Conservation (phyloP, 2,113 vertebrate species). For the Shinisaurus crocodilurus region DNA sequence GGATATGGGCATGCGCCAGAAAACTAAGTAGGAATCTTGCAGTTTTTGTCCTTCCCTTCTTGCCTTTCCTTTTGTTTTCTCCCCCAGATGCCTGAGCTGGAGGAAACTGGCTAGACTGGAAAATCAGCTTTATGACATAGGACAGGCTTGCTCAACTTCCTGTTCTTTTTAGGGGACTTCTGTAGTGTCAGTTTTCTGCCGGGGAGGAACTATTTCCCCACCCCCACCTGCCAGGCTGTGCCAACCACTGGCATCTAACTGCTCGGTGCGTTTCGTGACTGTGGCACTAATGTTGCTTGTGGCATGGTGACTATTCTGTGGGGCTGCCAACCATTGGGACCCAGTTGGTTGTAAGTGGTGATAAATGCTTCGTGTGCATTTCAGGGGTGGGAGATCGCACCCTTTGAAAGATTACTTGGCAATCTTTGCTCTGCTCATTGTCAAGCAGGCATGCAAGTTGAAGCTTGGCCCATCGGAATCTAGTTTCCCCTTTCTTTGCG, state of each 20-base stretch:
- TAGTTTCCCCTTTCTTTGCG: background rate
- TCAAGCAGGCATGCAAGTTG: background rate
- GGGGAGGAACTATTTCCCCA: background rate
- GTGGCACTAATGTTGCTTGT: background rate
- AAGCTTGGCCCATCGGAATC: background rate
- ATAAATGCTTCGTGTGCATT: background rate
- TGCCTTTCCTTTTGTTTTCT: background rate
- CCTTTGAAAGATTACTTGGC: background rate
- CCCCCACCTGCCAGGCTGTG: background rate
- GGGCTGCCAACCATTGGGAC: background rate
- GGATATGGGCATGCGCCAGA: background rate
- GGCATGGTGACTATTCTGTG: background rate
- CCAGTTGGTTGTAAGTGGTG: background rate
- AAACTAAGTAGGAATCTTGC: background rate
- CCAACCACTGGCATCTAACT: background rate
- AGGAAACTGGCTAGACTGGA: slow-evolving; percentile 14
- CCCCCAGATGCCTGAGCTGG: background rate
- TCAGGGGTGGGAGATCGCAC: too few relatives aligned
- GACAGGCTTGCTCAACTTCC: background rate
- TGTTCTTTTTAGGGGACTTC: background rate
- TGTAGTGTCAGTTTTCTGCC: background rate
- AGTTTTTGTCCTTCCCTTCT: background rate
- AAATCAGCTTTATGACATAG: background rate
- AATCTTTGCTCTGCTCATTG: too few relatives aligned
- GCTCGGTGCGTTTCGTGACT: background rate